Base-by-base conservation (phyloP, 2,797 vertebrate genomes). In the Sparus aurata region DNA sequence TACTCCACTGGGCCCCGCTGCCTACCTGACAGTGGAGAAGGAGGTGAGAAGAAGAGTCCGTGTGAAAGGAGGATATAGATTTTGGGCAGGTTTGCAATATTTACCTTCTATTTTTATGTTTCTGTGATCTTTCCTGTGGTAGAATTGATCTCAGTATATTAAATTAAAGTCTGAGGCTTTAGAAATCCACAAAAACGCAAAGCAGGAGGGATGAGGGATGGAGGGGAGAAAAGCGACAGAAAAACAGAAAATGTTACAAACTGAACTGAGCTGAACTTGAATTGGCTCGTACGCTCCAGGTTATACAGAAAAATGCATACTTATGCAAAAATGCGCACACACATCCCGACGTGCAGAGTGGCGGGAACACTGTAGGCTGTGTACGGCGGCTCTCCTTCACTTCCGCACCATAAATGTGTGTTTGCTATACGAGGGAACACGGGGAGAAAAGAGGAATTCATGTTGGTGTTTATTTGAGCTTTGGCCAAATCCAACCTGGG, bases 371-470 rank as follows among this genome's bases (percentile, higher is more conserved):
- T 93, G 91, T 46, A 23, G 83, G 80, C 94, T 94, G 94, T 96
- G 95, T 95, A 74, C 8, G 72, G 77, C 0, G 64, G 84, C 83
- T 79, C 85, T 87, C 78, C 79, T 88, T 86, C 69, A 92, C 93
- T 95, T 95, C 94, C 94, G 88, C 85, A 87, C 90, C 88, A 86
- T 93, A 94, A 95, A 94, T 89, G 92, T 93, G 92, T 93, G 92
- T 94, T 95, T 95, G 93, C 94, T 92, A 89, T 92, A 90, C 61
- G 89, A 94, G 91, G 91, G 93, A 93, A 90, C 89, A 75, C 63
- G 80, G 76, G 77, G 93, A 95, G 94, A 95, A 95, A 95, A 94
- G 94, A 93, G 91, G 95, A 94, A 95, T 96, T 95, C 95, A 95
- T 95, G 88, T 86, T 76, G 87, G 77, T 95, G 95, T 96, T 96